phyloP scores from a whole-genome alignment of 2,797 vertebrate genomes.

The Spinus pinus region DNA sequence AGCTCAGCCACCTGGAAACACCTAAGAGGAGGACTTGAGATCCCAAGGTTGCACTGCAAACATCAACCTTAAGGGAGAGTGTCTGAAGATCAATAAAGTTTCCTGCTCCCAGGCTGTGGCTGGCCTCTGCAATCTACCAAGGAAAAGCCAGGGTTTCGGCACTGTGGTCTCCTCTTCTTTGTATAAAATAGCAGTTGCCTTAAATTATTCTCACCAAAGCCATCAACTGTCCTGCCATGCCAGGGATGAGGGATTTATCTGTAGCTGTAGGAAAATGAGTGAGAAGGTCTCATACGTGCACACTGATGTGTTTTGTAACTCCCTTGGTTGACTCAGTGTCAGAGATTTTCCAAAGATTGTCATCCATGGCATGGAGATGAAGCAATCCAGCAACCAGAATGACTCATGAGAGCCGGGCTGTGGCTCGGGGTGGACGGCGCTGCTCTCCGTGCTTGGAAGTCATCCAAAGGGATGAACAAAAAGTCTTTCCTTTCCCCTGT shows the following conservation, averaged over 20 bases:
- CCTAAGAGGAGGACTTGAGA: slow-evolving; percentile 44
- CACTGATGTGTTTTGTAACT: slow-evolving; percentile 26
- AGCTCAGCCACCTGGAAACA: slow-evolving; percentile 48
- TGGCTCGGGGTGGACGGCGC: background rate
- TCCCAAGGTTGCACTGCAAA: slow-evolving; percentile 28
- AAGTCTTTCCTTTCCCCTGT: slow-evolving; percentile 14
- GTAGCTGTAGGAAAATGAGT: slow-evolving; percentile 14
- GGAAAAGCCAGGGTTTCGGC: slow-evolving; percentile 50
- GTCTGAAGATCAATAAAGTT: slow-evolving; percentile 38
- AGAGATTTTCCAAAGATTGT: slow-evolving; percentile 21
- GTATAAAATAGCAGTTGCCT: slow-evolving; percentile 66
- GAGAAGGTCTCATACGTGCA: slow-evolving; percentile 7
- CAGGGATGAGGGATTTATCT: slow-evolving; percentile 41
- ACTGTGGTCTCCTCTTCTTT: slow-evolving; percentile 32
- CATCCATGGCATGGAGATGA: background rate
- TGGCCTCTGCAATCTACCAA: slow-evolving; percentile 42
- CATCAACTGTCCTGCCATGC: slow-evolving; percentile 45
- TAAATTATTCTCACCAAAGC: slow-evolving; percentile 61
- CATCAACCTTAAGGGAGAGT: background rate
- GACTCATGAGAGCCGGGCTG: background rate
- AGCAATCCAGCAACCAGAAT: background rate
- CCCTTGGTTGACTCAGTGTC: slow-evolving; percentile 4
- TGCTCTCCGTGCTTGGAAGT: background rate
- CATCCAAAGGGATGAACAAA: background rate
- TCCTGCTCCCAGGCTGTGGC: slow-evolving; percentile 45